Evolutionary conservation across 1,140 invertebrate species (phyloP).

Genomic region (Nautilus pompilius): DNA sequence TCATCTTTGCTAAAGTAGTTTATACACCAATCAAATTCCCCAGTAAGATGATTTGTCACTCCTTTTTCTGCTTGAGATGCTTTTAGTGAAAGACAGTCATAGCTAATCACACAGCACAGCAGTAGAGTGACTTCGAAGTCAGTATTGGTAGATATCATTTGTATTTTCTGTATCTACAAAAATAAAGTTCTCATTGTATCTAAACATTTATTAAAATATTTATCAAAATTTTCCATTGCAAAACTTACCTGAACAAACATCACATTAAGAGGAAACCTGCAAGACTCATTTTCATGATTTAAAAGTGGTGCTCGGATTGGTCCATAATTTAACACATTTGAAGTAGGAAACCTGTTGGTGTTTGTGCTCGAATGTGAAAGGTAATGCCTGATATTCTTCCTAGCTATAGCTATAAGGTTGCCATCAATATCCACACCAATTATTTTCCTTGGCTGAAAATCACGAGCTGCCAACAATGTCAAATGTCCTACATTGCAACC

Average conservation of each 20-base stretch:
- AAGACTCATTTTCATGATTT: slow-evolving; percentile 36
- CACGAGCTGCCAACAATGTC: slow-evolving; percentile 75
- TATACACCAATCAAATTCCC: too few species aligned
- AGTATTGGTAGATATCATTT: too few species aligned
- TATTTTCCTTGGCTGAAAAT: slow-evolving; percentile 79
- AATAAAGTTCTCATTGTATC: too few species aligned
- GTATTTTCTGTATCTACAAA: too few species aligned
- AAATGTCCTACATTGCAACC: slow-evolving; percentile 97
- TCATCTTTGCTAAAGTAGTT: too few species aligned
- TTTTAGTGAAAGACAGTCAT: too few species aligned
- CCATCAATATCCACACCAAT: slow-evolving; percentile 95
- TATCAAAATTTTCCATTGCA: too few species aligned
- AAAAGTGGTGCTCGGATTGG: slow-evolving; percentile 68
- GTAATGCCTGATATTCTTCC: slow-evolving; percentile 78
- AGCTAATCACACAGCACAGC: too few species aligned
- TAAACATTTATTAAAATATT: too few species aligned
- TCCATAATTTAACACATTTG: slow-evolving; percentile 80
- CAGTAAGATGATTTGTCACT: too few species aligned
- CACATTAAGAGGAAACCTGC: slow-evolving; percentile 81
- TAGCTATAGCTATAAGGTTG: slow-evolving; percentile 77
- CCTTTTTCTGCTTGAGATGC: too few species aligned
- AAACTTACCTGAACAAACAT: slow-evolving; percentile 76
- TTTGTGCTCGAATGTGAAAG: slow-evolving; percentile 56
- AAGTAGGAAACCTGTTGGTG: slow-evolving; percentile 65
- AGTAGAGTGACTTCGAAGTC: too few species aligned